Percentiles rank a stretch among this genome's conserved stretches.
Conservation (phyloP, 2,888 invertebrate genomes). For the Heteropelma amictum region DNA sequence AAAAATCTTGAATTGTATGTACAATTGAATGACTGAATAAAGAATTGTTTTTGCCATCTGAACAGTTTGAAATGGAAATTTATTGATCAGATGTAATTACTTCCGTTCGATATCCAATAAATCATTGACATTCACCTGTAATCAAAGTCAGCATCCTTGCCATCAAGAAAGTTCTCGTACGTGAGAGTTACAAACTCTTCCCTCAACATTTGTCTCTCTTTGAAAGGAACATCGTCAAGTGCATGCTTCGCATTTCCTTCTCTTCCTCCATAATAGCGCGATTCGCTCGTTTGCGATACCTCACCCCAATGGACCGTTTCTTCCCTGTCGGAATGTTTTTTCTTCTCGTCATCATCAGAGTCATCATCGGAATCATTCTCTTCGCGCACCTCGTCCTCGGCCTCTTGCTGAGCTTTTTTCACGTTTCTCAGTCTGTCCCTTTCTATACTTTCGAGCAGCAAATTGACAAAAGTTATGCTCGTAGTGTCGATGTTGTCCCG, state of each 20-base stretch:
- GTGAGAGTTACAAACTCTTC: slow-evolving; percentile 92
- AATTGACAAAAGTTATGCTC: slow-evolving; percentile 84
- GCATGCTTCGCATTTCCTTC: slow-evolving; percentile 61
- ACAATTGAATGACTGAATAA: no score
- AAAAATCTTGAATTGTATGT: no score
- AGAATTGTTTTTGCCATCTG: no score
- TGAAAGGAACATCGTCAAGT: slow-evolving; percentile 65
- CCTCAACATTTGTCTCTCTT: slow-evolving; percentile 83
- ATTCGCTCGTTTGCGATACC: slow-evolving; percentile 56
- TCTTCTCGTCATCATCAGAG: slow-evolving; percentile 56
- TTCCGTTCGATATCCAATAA: slow-evolving; percentile 8
- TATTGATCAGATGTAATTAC: background rate
- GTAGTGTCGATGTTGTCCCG: slow-evolving; percentile 82
- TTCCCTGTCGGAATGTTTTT: slow-evolving; percentile 26
- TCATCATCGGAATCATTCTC: slow-evolving; percentile 74
- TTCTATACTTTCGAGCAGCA: slow-evolving; percentile 90
- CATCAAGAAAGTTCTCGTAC: slow-evolving; percentile 91
- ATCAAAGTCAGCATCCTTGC: slow-evolving; percentile 90
- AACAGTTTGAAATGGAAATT: background rate
- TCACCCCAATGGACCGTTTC: slow-evolving; percentile 53
- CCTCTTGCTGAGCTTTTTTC: slow-evolving; percentile 82
- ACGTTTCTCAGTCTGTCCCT: slow-evolving; percentile 83
- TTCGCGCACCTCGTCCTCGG: slow-evolving; percentile 80
- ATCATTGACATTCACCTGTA: slow-evolving; percentile 85
- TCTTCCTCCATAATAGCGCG: slow-evolving; percentile 71